Percentiles rank a stretch among this genome's conserved stretches.
Conservation (phyloP, 2,113 vertebrate species). For the Poicephalus gulielmi region DNA sequence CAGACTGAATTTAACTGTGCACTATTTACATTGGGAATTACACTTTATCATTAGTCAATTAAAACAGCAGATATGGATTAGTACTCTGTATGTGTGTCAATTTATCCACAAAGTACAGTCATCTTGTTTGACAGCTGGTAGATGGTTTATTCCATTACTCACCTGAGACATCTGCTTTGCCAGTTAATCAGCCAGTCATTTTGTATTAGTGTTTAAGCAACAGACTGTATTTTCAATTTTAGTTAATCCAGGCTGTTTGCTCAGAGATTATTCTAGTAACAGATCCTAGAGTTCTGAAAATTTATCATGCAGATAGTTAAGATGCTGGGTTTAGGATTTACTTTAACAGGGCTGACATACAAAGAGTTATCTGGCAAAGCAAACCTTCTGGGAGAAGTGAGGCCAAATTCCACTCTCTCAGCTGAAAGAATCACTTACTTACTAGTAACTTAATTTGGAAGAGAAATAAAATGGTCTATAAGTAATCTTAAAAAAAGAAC, state of each 20-base stretch:
- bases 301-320: not conserved
- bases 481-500: not conserved
- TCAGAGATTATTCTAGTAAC: not conserved
- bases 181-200: not conserved
- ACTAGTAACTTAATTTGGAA: not conserved
- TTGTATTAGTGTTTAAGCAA: not conserved
- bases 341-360: not conserved
- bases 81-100: not conserved
- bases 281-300: not conserved
- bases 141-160: conserved; percentile 19
- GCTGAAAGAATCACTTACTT: not conserved
- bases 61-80: not conserved
- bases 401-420: not conserved
- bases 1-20: not conserved
- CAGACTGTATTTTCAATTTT: not conserved
- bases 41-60: not conserved
- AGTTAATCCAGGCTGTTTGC: not conserved
- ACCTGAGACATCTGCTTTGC: conserved; percentile 12
- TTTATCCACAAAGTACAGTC: not conserved
- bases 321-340: not conserved
- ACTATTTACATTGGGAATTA: not conserved
- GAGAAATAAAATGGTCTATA: not conserved
- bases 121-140: not conserved
- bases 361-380: not conserved
- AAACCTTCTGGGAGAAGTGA: not conserved